Percentiles rank a stretch among this genome's conserved stretches.
These are phyloP conservation scores for Sinocyclocheilus maitianheensis DNA, from an alignment of 2,113 vertebrate species.

Conservation along the genomic window DNA sequence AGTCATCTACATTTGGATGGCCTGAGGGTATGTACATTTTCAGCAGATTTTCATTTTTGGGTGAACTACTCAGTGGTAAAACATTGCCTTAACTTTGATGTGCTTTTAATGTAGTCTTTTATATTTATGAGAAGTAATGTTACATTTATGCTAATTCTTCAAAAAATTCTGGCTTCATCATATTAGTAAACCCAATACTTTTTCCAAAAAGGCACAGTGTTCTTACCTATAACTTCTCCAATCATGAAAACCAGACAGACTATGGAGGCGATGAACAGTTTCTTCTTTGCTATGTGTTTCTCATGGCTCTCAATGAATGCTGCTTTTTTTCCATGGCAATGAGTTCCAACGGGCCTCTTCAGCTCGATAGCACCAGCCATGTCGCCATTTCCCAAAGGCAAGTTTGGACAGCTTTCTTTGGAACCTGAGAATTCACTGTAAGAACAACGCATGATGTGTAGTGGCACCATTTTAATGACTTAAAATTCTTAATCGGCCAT, in stretches of 20 bases:
- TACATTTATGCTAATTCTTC: not conserved
- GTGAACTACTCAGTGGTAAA: not conserved
- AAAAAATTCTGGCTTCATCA: not conserved
- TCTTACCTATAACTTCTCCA: constrained; percentile 85
- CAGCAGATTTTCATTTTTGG: not conserved
- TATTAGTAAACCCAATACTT: not conserved
- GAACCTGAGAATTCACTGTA: constrained; percentile 74
- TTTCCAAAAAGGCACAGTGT: not conserved
- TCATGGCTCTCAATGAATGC: constrained; percentile 63
- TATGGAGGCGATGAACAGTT: constrained; percentile 85
- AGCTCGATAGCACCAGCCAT: constrained; percentile 71
- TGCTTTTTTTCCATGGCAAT: constrained; percentile 72
- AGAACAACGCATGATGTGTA: not conserved
- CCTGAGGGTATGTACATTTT: not conserved
- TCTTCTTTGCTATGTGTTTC: constrained; percentile 80
- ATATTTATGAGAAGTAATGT: not conserved
- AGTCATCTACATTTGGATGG: not conserved
- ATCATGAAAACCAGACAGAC: constrained; percentile 95
- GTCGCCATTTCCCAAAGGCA: constrained; percentile 70
- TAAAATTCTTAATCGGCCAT: not conserved
- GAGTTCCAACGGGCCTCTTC: constrained; percentile 60
- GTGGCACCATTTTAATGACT: not conserved
- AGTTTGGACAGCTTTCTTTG: constrained; percentile 66
- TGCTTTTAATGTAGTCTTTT: not conserved
- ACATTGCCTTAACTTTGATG: not conserved